These are phyloP conservation scores for Myioborus melanocephalus DNA, from an alignment of 2,797 vertebrate genomes.

Conservation along the genomic window DNA sequence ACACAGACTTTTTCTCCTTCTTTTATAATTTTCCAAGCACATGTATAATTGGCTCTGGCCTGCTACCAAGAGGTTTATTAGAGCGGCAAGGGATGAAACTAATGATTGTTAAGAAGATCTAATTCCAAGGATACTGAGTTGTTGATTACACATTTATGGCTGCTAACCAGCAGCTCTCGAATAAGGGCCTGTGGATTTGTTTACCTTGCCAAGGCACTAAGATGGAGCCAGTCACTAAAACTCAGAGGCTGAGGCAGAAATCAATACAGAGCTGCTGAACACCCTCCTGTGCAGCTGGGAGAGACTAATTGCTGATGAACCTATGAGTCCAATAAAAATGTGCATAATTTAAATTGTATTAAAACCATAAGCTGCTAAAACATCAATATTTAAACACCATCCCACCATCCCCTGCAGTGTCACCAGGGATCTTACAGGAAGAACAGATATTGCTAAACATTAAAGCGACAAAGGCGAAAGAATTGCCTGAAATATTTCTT, in stretches of 20 bases:
- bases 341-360: slow-evolving; percentile 41
- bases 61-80: slow-evolving; percentile 37
- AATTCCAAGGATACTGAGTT: background rate
- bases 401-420: background rate
- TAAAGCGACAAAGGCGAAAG: background rate
- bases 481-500: background rate
- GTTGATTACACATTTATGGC: slow-evolving; percentile 9
- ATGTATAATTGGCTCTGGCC: background rate
- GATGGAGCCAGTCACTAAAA: background rate
- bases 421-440: background rate
- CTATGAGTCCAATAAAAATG: background rate
- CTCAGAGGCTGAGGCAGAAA: background rate
- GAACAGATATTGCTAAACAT: background rate
- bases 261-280: background rate
- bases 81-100: background rate
- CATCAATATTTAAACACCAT: slow-evolving; percentile 43
- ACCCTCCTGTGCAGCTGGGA: background rate
- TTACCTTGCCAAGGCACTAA: background rate
- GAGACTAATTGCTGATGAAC: background rate
- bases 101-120: slow-evolving; percentile 33
- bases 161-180: background rate
- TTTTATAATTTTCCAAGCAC: background rate
- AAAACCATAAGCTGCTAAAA: slow-evolving; percentile 30
- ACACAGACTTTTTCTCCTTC: background rate
- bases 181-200: background rate